Percentiles rank a stretch among this genome's conserved stretches.
Evolutionary conservation across 2,113 vertebrate species (phyloP).

Genomic region (Scartelaos histophorus): DNA sequence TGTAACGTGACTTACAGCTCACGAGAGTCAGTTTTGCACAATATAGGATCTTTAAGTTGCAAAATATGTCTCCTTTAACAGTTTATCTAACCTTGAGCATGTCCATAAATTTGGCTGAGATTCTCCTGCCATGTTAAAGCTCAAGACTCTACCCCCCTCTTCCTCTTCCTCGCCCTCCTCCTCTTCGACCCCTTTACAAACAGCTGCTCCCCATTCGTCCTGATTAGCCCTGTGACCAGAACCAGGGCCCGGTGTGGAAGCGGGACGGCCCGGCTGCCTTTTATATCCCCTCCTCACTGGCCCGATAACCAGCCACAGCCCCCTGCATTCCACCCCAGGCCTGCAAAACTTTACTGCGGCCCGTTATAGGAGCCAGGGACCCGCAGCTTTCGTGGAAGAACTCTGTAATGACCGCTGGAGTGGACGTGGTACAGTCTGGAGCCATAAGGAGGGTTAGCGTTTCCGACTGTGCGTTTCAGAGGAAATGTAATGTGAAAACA

Average conservation of each 20-base stretch:
- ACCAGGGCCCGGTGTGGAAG: constrained; percentile 49
- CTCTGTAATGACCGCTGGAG: constrained; percentile 4
- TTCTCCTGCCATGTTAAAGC: constrained; percentile 59
- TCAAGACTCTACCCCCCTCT: constrained; percentile 13
- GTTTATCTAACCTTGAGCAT: too few relatives aligned
- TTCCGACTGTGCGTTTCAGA: constrained; percentile 3
- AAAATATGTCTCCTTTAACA: too few relatives aligned
- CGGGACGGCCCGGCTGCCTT: constrained; percentile 49
- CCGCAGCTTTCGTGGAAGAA: constrained; percentile 24
- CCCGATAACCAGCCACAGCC: constrained; percentile 69
- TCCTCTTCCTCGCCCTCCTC: too few relatives aligned
- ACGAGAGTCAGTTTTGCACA: too few relatives aligned
- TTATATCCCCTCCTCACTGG: constrained; percentile 49
- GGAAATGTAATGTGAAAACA: constrained; percentile 17
- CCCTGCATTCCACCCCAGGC: constrained; percentile 60
- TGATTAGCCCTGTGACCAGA: constrained; percentile 64
- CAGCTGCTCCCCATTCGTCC: constrained; percentile 70
- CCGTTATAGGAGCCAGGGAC: constrained; percentile 12
- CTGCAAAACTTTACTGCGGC: constrained; percentile 38
- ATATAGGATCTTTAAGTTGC: too few relatives aligned
- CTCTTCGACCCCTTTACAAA: constrained; percentile 3
- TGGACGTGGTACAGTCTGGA: constrained; percentile 4
- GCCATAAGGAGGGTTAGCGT: neutral
- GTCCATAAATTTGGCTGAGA: constrained; percentile 37
- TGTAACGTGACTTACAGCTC: too few relatives aligned